Conservation (phyloP, 2,113 vertebrate species). For the Callipepla squamata region DNA sequence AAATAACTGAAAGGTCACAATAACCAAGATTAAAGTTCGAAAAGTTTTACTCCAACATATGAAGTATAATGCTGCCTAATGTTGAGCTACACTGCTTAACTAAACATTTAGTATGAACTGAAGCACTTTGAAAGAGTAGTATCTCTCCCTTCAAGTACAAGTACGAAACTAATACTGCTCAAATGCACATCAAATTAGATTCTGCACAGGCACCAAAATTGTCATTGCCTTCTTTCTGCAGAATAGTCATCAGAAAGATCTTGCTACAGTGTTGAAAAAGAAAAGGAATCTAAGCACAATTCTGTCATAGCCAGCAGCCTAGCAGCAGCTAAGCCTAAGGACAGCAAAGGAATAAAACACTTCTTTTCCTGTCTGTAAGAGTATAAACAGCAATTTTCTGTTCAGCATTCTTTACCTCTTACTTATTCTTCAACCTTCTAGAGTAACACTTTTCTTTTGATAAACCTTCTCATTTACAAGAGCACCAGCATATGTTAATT, state of each 20-base stretch:
- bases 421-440: background rate
- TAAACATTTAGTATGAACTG: background rate
- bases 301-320: background rate
- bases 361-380: background rate
- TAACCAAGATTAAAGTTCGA: constrained; percentile 4
- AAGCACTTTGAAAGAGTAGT: background rate
- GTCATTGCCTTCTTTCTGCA: background rate
- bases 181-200: background rate
- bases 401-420: background rate
- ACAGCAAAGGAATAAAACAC: background rate
- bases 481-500: background rate
- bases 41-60: background rate
- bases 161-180: background rate
- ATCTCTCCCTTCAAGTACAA: background rate
- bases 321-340: background rate
- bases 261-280: background rate
- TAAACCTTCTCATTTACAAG: background rate
- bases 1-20: background rate
- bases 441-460: background rate
- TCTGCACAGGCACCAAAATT: background rate
- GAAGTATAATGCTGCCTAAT: background rate
- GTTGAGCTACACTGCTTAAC: background rate
- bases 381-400: background rate
- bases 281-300: background rate
- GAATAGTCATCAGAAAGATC: background rate